A percentile compares a stretch with the other conserved stretches of the same genome.
phyloP scores from a whole-genome alignment of 2,888 invertebrate species.

The Parnassius orleans region DNA sequence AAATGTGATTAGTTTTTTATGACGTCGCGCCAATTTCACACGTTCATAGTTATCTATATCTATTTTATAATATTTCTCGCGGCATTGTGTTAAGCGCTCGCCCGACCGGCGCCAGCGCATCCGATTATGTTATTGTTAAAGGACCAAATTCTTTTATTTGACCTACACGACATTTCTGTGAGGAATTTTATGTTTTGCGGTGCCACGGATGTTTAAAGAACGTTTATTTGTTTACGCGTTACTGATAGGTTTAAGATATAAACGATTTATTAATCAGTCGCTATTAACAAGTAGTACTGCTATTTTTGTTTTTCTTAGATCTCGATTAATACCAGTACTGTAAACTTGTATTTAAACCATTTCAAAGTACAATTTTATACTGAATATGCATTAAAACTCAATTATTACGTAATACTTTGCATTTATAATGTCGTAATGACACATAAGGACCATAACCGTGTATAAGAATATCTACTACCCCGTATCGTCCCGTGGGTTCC shows the following conservation, averaged over 20 bases:
- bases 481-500: too few species aligned
- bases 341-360: too few species aligned
- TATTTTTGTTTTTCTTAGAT: constrained; percentile 20
- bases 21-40: constrained; percentile 67
- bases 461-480: too few species aligned
- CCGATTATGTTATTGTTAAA: constrained; percentile 75
- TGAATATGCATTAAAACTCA: too few species aligned
- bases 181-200: constrained; percentile 62
- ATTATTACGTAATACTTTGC: too few species aligned
- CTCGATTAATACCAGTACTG: too few species aligned
- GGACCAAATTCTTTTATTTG: constrained; percentile 73
- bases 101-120: constrained; percentile 69
- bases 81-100: constrained; percentile 55
- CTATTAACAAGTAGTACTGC: constrained; percentile 35
- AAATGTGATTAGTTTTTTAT: constrained; percentile 4
- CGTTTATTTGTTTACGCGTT: constrained; percentile 47
- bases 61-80: constrained; percentile 57
- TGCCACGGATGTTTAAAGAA: constrained; percentile 48
- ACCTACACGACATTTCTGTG: constrained; percentile 64
- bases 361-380: too few species aligned
- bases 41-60: constrained; percentile 53
- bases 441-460: too few species aligned
- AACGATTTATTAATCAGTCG: constrained; percentile 36
- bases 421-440: too few species aligned
- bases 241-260: constrained; percentile 37